Evolutionary conservation across 2,888 invertebrate species (phyloP), one percentile per base, ranked within the genome.

Genomic region (Holacanthella duospinosa): DNA sequence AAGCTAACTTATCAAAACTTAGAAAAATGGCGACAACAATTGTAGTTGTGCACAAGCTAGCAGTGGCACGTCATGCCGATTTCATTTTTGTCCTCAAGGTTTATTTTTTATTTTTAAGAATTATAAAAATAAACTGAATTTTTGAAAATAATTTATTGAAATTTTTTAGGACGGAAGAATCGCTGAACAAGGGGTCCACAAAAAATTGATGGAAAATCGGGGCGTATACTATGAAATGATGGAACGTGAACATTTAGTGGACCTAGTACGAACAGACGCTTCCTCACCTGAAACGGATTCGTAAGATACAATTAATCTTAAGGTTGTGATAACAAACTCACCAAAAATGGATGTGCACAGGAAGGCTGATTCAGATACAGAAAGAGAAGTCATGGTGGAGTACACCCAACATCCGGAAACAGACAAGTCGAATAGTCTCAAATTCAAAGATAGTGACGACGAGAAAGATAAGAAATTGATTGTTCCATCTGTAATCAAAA

Each of bases 211-310:
- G 12, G 21, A 28, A 43, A 29, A 4, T 9, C 4, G 21, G 4
- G 58, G 58, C 3, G 3, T 29, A 3, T 58, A 58, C 36, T 29
- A 29, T 28, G 21, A 58, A 58, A 58, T 58, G 58, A 21, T 53
- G 4, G 9, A 53, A 53, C 24, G n/a, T 25, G 54, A 53, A 25
- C 4, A 53, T 24, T n/a, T 53, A 6, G 25, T n/a, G 21, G 54
- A 53, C 25, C 9, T 16, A 36, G 9, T 36, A 6, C 36, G 36
- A n/a, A n/a, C n/a, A n/a, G n/a, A n/a, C n/a, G n/a, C n/a, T n/a
- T n/a, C n/a, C n/a, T n/a, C n/a, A n/a, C n/a, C n/a, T n/a, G n/a
- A n/a, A n/a, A n/a, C n/a, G n/a, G n/a, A n/a, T n/a, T n/a, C n/a
- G n/a, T n/a, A n/a, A n/a, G n/a, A n/a, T n/a, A n/a, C n/a, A n/a